Evolutionary conservation across 2,113 vertebrate species (phyloP).

Genomic region (Pelusios castaneus): DNA sequence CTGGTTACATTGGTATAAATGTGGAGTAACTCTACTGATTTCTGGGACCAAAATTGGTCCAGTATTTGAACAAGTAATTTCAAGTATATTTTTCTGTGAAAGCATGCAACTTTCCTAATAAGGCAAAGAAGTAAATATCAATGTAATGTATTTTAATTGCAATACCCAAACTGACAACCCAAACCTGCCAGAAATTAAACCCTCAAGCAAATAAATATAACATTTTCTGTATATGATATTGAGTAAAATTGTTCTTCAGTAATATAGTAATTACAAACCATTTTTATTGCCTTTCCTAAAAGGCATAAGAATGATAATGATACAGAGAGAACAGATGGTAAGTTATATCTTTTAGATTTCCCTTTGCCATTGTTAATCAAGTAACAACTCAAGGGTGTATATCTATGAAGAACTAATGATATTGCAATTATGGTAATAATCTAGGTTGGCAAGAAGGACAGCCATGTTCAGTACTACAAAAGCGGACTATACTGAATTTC

Average conservation of each 20-base stretch:
- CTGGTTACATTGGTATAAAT: neutral
- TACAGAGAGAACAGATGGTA: conserved; percentile 72
- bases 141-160: neutral
- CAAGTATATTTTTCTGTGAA: neutral
- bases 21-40: neutral
- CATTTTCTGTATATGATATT: neutral
- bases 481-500: neutral
- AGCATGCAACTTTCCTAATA: neutral
- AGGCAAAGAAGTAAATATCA: fast-evolving
- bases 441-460: conserved; percentile 63
- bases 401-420: conserved; percentile 70
- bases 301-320: conserved; percentile 61
- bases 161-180: neutral
- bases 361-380: conserved; percentile 75
- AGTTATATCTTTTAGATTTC: conserved; percentile 61
- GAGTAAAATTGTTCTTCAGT: conserved; percentile 55
- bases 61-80: neutral
- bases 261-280: conserved; percentile 50
- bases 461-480: conserved; percentile 33
- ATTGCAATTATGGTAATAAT: conserved; percentile 68
- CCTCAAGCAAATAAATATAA: neutral
- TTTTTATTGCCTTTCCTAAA: conserved; percentile 60
- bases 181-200: neutral
- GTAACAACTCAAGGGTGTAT: conserved; percentile 63
- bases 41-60: neutral